Evolutionary conservation across 2,113 vertebrate species (phyloP).

Genomic region (Ceuthmochares aereus): DNA sequence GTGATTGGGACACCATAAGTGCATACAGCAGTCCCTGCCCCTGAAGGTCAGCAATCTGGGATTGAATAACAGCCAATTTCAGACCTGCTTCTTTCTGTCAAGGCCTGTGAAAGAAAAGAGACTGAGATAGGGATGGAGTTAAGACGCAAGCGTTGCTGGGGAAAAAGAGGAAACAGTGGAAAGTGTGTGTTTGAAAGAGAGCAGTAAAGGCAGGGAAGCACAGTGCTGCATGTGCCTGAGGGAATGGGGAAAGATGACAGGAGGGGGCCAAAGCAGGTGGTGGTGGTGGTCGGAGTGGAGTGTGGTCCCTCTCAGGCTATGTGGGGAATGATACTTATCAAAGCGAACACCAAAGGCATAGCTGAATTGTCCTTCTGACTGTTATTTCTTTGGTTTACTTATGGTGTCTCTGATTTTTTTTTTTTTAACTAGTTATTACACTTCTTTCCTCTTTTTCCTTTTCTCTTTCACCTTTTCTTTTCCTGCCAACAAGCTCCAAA

Average conservation of each 20-base stretch:
- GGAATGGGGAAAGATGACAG: not conserved
- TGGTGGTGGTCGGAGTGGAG: not conserved
- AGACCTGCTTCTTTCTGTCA: not conserved
- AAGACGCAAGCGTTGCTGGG: not conserved
- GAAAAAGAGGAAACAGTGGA: not conserved
- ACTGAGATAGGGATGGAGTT: not conserved
- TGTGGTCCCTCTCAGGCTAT: not conserved
- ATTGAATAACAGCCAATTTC: conserved; percentile 13
- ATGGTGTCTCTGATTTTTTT: not conserved
- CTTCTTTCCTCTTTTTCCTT: not conserved
- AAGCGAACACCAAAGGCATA: not conserved
- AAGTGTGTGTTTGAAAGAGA: not conserved
- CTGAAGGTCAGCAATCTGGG: not conserved
- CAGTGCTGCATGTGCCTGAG: not conserved
- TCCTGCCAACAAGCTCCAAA: conserved; percentile 46
- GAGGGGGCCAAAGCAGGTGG: not conserved
- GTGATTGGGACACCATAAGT: not conserved
- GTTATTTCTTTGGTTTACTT: not conserved
- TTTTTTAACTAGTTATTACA: not conserved
- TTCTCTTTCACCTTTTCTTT: conserved; percentile 37
- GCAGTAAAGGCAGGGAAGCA: not conserved
- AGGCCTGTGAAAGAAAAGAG: not conserved
- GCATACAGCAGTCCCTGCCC: not conserved
- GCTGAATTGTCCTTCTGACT: not conserved
- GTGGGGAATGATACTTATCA: not conserved